Evolutionary conservation across 1,140 invertebrate genomes (phyloP).

Genomic region (Platyscapa corneri): DNA sequence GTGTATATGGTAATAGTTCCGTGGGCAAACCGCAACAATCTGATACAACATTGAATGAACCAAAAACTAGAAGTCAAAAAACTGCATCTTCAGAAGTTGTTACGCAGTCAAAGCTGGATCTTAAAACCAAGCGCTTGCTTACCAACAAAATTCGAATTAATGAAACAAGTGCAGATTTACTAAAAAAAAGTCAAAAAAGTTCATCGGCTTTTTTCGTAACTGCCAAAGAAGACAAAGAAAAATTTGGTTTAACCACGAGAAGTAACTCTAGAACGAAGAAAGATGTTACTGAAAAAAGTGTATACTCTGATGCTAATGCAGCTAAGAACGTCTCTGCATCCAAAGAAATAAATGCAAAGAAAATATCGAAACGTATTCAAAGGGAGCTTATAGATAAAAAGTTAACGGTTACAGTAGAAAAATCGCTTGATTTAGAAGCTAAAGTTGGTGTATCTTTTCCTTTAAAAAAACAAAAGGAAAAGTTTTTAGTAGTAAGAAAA

Average conservation of each 20-base stretch:
- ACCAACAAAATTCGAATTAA: background rate
- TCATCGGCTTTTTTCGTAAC: background rate
- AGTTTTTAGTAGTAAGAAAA: conserved; percentile 11
- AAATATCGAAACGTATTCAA: conserved; percentile 1
- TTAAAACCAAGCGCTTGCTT: background rate
- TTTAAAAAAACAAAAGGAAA: conserved; percentile 30
- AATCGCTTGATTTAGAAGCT: background rate
- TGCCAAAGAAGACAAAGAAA: background rate
- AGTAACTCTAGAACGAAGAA: conserved; percentile 24
- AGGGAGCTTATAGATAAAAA: conserved; percentile 4
- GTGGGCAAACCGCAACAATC: background rate
- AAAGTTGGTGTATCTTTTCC: background rate
- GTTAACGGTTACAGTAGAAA: background rate
- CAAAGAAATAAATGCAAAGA: conserved; percentile 22
- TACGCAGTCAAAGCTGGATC: background rate
- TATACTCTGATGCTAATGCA: background rate
- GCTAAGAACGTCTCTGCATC: background rate
- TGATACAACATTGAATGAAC: background rate
- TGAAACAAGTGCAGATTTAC: background rate
- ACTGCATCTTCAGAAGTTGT: background rate
- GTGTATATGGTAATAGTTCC: background rate
- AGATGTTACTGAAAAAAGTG: conserved; percentile 5
- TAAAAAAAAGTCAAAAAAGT: background rate
- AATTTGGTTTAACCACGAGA: background rate
- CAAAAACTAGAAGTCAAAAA: conserved; percentile 27